Evolutionary conservation across 2,113 vertebrate genomes (phyloP).

Genomic region (Pseudorhombus dupliciocellatus): DNA sequence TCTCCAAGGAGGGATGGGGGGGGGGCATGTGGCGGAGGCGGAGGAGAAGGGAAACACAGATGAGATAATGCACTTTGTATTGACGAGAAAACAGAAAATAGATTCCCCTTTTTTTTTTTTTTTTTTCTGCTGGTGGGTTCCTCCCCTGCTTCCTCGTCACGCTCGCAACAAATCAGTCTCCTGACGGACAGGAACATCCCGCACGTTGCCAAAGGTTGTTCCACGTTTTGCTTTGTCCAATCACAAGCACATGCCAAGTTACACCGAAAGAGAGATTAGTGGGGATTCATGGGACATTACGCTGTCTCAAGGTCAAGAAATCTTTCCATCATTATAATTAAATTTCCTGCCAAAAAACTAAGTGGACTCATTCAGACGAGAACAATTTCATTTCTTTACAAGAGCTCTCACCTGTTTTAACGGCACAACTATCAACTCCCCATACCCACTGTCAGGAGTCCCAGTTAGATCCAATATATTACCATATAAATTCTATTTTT

Average conservation of each 20-base stretch:
- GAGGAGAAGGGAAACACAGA: slow-evolving; percentile 27
- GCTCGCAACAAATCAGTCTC: slow-evolving; percentile 62
- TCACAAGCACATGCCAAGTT: slow-evolving; percentile 60
- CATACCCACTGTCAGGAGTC: slow-evolving; percentile 32
- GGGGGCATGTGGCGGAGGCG: slow-evolving; percentile 1
- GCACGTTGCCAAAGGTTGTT: slow-evolving; percentile 61
- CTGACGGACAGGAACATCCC: slow-evolving; percentile 61
- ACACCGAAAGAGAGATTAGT: slow-evolving; percentile 63
- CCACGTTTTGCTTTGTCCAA: slow-evolving; percentile 47
- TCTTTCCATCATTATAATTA: slow-evolving; percentile 57
- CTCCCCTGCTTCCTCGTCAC: slow-evolving; percentile 38
- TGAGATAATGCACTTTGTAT: slow-evolving; percentile 72
- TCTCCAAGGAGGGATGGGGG: slow-evolving; percentile 26
- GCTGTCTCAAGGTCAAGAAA: slow-evolving; percentile 63
- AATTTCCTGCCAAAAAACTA: slow-evolving; percentile 34
- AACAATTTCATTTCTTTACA: slow-evolving; percentile 21
- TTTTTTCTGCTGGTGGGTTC: slow-evolving; percentile 31
- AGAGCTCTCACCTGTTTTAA: slow-evolving; percentile 20
- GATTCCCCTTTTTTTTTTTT: slow-evolving; percentile 43
- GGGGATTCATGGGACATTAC: slow-evolving; percentile 41
- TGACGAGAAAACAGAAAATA: slow-evolving; percentile 57
- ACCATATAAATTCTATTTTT: slow-evolving; percentile 20
- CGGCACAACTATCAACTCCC: slow-evolving; percentile 25
- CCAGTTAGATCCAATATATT: slow-evolving; percentile 21
- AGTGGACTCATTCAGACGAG: slow-evolving; percentile 33